phyloP scores from a whole-genome alignment of 2,797 vertebrate species.

The Acanthiza pusilla region DNA sequence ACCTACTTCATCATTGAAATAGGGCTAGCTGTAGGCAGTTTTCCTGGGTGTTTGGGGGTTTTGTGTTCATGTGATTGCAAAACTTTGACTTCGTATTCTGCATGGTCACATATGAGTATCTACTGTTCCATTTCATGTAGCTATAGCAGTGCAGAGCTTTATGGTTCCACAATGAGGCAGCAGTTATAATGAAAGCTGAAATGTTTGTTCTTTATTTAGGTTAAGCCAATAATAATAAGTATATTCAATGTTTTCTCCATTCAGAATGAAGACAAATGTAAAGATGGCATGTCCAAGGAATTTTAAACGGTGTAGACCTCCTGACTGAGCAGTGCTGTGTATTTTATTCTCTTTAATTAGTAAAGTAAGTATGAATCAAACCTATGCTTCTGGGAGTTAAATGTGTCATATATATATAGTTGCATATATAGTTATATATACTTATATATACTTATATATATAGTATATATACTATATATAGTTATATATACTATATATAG shows the following conservation, averaged over 20 bases:
- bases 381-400: not conserved
- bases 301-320: conserved; percentile 82
- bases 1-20: not conserved
- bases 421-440: no score
- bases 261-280: conserved; percentile 78
- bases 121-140: not conserved
- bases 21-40: not conserved
- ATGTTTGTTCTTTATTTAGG: not conserved
- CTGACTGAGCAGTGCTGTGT: conserved; percentile 70
- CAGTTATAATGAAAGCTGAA: not conserved
- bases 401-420: not conserved
- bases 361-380: conserved; percentile 70
- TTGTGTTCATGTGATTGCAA: not conserved
- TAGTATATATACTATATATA: no score
- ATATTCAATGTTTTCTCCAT: conserved; percentile 33
- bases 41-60: accelerated
- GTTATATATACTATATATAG: no score
- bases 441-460: no score
- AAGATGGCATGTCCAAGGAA: conserved; percentile 81
- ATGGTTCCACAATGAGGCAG: not conserved
- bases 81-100: not conserved
- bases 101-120: not conserved
- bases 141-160: not conserved
- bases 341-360: conserved; percentile 50
- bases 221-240: not conserved